phyloP scores from a whole-genome alignment of 2,113 vertebrate species.

The Otis tarda region DNA sequence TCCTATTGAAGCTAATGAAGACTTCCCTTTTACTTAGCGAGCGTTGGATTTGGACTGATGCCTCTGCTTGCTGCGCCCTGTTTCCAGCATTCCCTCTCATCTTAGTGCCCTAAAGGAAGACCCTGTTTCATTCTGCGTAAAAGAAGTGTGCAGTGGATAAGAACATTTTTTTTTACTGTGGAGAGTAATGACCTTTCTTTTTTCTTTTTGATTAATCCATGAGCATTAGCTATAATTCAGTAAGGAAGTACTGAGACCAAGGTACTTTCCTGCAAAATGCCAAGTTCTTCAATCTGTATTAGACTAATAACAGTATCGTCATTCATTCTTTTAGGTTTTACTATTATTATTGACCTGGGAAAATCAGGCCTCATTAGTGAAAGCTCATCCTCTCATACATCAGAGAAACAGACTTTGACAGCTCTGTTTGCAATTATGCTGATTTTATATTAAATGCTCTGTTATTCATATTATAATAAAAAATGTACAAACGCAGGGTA shows the following conservation, averaged over 20 bases:
- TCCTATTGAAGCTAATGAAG: background rate
- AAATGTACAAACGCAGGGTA: background rate
- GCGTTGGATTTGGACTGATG: background rate
- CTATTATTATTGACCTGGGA: slow-evolving; percentile 20
- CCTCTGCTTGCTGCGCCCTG: background rate
- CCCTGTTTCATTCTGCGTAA: background rate
- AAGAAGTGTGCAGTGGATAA: background rate
- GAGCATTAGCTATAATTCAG: background rate
- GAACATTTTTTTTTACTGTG: background rate
- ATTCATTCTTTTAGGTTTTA: slow-evolving; percentile 13
- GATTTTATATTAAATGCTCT: background rate
- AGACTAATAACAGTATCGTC: background rate
- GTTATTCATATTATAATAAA: background rate
- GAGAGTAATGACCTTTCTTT: background rate
- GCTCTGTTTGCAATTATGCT: background rate
- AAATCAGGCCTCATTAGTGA: slow-evolving; percentile 5
- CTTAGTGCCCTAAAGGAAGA: background rate
- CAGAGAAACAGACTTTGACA: slow-evolving; percentile 24
- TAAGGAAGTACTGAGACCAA: background rate
- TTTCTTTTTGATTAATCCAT: background rate
- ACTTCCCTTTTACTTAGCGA: background rate
- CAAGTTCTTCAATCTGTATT: background rate
- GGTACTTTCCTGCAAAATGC: slow-evolving; percentile 6
- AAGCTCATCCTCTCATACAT: background rate
- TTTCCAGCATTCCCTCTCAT: background rate